Evolutionary conservation across 2,888 invertebrate species (phyloP).

Genomic region (Lasiommata megera): DNA sequence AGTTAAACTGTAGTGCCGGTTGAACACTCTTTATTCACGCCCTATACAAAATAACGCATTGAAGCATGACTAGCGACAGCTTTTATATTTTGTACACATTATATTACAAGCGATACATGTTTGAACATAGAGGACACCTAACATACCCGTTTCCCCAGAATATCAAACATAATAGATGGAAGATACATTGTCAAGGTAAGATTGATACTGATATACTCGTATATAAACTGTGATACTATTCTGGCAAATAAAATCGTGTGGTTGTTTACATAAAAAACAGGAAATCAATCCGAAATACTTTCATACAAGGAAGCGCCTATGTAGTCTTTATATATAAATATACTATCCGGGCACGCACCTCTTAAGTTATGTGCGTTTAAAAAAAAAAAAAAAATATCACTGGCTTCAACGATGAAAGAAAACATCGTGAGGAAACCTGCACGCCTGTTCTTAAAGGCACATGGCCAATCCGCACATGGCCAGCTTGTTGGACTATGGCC

Average conservation of each 20-base stretch:
- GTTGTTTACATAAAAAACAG: conserved; percentile 10
- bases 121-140: neutral
- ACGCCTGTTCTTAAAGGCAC: too few species aligned
- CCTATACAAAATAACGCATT: conserved; percentile 3
- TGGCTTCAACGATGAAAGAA: too few species aligned
- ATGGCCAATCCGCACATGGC: too few species aligned
- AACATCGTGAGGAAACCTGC: too few species aligned
- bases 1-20: neutral
- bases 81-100: conserved; percentile 2
- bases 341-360: too few species aligned
- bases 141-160: neutral
- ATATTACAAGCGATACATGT: conserved; percentile 1
- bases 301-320: neutral
- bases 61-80: neutral
- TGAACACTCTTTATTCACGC: conserved; percentile 2
- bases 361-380: too few species aligned
- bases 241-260: conserved; percentile 7
- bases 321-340: too few species aligned
- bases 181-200: conserved; percentile 13
- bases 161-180: conserved; percentile 8
- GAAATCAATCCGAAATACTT: conserved; percentile 12
- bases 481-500: too few species aligned
- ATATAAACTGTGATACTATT: conserved; percentile 9
- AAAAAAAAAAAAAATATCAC: too few species aligned
- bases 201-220: conserved; percentile 13